phyloP scores from a whole-genome alignment of 1,140 invertebrate genomes.

The Drosophila tsacasi region DNA sequence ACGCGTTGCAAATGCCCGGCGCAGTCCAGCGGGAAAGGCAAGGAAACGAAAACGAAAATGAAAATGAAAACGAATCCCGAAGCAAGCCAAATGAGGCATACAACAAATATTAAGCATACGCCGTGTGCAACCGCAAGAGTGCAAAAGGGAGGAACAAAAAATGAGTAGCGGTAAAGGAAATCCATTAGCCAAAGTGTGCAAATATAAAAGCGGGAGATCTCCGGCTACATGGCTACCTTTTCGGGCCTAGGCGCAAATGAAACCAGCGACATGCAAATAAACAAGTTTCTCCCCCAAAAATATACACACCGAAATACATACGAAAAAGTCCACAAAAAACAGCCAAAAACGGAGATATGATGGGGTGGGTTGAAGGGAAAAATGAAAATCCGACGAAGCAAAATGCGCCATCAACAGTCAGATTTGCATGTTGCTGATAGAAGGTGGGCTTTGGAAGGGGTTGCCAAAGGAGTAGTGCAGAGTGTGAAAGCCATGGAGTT shows the following conservation, averaged over 20 bases:
- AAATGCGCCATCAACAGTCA: constrained; percentile 80
- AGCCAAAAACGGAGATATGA: constrained; percentile 1
- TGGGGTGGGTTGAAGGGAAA: constrained; percentile 8
- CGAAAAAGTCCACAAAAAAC: constrained; percentile 27
- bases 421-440: constrained; percentile 77
- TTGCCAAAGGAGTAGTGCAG: constrained; percentile 15
- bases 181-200: constrained; percentile 80
- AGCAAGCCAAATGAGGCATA: constrained; percentile 74
- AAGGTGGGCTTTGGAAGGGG: constrained; percentile 17
- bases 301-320: constrained; percentile 34
- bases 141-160: constrained; percentile 25
- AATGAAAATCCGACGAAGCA: constrained; percentile 64
- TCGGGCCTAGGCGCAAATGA: constrained; percentile 69
- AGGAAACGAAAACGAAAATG: constrained; percentile 14
- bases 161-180: constrained; percentile 53
- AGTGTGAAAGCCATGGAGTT: constrained; percentile 31
- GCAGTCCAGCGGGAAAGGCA: constrained; percentile 12
- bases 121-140: constrained; percentile 71
- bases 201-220: constrained; percentile 58
- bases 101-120: constrained; percentile 82
- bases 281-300: constrained; percentile 51
- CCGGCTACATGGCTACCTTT: constrained; percentile 46
- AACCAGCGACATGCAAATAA: constrained; percentile 79
- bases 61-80: constrained; percentile 36
- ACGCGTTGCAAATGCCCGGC: constrained; percentile 62